phyloP scores from a whole-genome alignment of 2,888 invertebrate species.

The Lysandra coridon region DNA sequence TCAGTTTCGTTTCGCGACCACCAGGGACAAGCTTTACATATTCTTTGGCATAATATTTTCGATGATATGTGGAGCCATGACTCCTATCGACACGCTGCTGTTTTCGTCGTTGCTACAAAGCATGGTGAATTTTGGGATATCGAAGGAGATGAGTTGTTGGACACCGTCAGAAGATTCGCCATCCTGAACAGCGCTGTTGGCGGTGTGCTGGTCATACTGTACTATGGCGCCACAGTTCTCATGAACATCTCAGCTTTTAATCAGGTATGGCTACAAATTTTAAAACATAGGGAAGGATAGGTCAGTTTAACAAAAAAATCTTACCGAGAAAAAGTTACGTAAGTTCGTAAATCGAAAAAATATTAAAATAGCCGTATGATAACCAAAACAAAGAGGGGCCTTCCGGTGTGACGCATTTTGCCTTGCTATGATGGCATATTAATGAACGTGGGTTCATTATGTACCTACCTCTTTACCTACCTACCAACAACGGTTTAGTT shows the following conservation, averaged over 20 bases:
- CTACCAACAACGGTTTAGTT: too few relatives aligned
- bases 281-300: too few relatives aligned
- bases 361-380: too few relatives aligned
- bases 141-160: slow-evolving; percentile 66
- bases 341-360: too few relatives aligned
- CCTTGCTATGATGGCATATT: too few relatives aligned
- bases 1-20: slow-evolving; percentile 85
- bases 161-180: slow-evolving; percentile 78
- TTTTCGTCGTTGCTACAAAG: slow-evolving; percentile 83
- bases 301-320: too few relatives aligned
- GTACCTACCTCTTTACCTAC: too few relatives aligned
- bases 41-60: slow-evolving; percentile 78
- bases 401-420: too few relatives aligned
- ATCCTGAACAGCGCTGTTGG: slow-evolving; percentile 83
- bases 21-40: slow-evolving; percentile 79
- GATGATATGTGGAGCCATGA: slow-evolving; percentile 80
- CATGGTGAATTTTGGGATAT: slow-evolving; percentile 79
- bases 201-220: slow-evolving; percentile 77
- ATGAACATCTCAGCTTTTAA: slow-evolving; percentile 86
- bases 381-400: too few relatives aligned
- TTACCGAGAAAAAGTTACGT: too few relatives aligned
- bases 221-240: slow-evolving; percentile 83
- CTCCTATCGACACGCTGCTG: slow-evolving; percentile 85
- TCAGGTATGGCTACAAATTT: slow-evolving; percentile 75
- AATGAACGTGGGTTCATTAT: too few relatives aligned